phyloP scores from a whole-genome alignment of 2,888 invertebrate genomes.

The Syritta pipiens region DNA sequence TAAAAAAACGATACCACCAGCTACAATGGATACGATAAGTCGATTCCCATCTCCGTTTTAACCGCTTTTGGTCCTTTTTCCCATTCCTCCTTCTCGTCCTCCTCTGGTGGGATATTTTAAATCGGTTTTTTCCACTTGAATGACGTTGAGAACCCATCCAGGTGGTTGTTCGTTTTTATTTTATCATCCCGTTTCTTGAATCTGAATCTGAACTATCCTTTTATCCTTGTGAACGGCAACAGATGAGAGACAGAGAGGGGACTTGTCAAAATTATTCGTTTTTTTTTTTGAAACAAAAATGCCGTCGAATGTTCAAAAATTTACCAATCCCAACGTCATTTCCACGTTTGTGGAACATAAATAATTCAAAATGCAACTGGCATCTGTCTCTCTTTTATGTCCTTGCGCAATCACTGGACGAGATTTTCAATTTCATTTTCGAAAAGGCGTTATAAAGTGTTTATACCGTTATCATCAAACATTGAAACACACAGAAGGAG shows the following conservation, averaged over 20 bases:
- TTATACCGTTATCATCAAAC: slow-evolving; percentile 47
- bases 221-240: too few relatives aligned
- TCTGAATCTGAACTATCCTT: too few relatives aligned
- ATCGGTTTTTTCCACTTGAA: slow-evolving; percentile 54
- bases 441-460: slow-evolving; percentile 38
- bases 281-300: too few relatives aligned
- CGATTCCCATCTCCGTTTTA: slow-evolving; percentile 59
- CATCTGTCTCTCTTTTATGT: not conserved
- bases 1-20: slow-evolving; percentile 45
- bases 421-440: slow-evolving; percentile 42
- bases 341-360: slow-evolving; percentile 3
- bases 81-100: not conserved
- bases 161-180: slow-evolving; percentile 40
- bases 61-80: slow-evolving; percentile 16
- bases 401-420: not conserved
- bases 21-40: slow-evolving; percentile 63
- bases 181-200: too few relatives aligned
- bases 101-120: slow-evolving; percentile 24
- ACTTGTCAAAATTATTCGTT: too few relatives aligned
- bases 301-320: too few relatives aligned
- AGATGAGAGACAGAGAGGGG: too few relatives aligned
- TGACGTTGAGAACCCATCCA: slow-evolving; percentile 58
- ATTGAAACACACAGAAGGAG: too few relatives aligned
- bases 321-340: too few relatives aligned
- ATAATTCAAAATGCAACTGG: slow-evolving; percentile 42